Base-by-base conservation (phyloP, 2,888 invertebrate species). In the Drosophila lacicola region DNA sequence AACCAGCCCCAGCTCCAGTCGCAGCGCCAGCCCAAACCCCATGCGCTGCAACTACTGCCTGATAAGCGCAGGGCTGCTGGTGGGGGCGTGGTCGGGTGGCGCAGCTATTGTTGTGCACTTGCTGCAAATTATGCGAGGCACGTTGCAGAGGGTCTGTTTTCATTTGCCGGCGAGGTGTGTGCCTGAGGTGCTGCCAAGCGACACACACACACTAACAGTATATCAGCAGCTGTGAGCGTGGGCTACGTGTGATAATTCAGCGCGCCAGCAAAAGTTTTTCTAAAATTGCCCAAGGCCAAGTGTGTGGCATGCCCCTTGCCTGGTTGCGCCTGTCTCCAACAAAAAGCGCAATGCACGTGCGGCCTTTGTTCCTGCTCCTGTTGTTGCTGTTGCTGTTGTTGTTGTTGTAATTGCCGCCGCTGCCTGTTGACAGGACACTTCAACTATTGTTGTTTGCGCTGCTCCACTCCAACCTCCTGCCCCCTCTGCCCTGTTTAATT, bases 341-440 rank as follows among this genome's bases (percentile, higher is more conserved):
- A 62, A 88, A 89, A 82, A 88, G 88, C 90, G 88, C 90, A 89
- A 66, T 89, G 82, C 90, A 86, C 90, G 90, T 89, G 85, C 88
- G 77, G 71, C 58, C 80, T 88, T 88, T 88, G 83, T 85, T 57
- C 14, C 8, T 66, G 65, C 41, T 62, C 49, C 41, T 67, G 44
- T 41, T 61, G 29, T 44, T 55, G 67, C 29, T 63, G 62, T 50
- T 70, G 41, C 29, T 63, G 62, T 50, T 70, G 41, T 34, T 70
- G 53, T 61, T 71, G 70, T 62, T 80, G 80, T 79, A 76, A 79
- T 76, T 80, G 86, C 57, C 84, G 71, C 66, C 69, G 68, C 67
- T 60, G 86, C 68, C 79, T 82, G 91, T 87, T 91, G 91, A 90
- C 90, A 91, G 91, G 90, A 90, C 88, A 88, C 90, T 91, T 91